These are phyloP conservation scores for Eristalis arbustorum DNA, from an alignment of 2,888 invertebrate genomes.

Conservation along the genomic window DNA sequence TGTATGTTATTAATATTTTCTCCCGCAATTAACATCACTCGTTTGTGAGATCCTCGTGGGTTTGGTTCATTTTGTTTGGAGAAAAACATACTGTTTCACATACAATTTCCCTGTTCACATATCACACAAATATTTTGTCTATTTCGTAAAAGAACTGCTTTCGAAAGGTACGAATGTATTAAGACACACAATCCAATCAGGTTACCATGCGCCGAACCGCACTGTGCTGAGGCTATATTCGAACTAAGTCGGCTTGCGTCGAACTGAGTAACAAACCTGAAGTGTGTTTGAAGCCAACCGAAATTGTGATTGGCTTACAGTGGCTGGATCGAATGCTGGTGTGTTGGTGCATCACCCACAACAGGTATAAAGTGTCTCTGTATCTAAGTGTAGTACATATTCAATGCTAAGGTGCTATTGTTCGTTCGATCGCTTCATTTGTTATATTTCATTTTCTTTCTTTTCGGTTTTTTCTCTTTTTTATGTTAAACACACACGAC, in stretches of 20 bases:
- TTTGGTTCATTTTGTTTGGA: background rate
- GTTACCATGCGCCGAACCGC: slow-evolving; percentile 60
- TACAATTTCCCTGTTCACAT: slow-evolving; percentile 34
- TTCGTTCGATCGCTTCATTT: slow-evolving; percentile 43
- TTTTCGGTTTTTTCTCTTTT: slow-evolving; percentile 1
- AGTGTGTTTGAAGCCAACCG: slow-evolving; percentile 53
- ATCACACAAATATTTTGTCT: slow-evolving; percentile 31
- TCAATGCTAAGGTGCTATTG: slow-evolving; percentile 56
- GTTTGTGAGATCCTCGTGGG: slow-evolving; percentile 1
- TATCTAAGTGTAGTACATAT: slow-evolving; percentile 34
- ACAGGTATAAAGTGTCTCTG: background rate
- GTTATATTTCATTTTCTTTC: slow-evolving; percentile 18
- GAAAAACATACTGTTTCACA: background rate
- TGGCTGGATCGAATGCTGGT: background rate
- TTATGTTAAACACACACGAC: slow-evolving; percentile 11
- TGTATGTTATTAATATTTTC: slow-evolving; percentile 23
- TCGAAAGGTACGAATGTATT: background rate
- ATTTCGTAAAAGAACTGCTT: background rate
- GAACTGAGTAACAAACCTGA: slow-evolving; percentile 33
- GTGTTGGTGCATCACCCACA: slow-evolving; percentile 52
- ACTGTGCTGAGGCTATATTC: slow-evolving; percentile 54
- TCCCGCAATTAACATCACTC: slow-evolving; percentile 48
- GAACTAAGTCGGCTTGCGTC: slow-evolving; percentile 56
- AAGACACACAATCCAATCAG: slow-evolving; percentile 9
- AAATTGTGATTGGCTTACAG: slow-evolving; percentile 58